These are phyloP conservation scores for Cordilura impudica DNA, from an alignment of 2,888 invertebrate genomes.

Conservation along the genomic window DNA sequence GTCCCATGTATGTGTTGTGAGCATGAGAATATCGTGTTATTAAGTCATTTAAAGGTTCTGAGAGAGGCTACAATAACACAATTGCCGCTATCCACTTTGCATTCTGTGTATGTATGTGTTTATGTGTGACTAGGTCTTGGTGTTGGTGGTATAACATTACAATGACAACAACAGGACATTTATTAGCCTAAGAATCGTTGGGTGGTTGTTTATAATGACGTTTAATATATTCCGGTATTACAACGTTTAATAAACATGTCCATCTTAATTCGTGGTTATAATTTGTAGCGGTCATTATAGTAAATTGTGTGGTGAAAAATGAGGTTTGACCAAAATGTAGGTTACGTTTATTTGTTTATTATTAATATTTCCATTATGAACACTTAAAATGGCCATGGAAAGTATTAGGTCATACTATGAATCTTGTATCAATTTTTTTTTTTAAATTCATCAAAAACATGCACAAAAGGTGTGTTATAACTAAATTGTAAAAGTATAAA, in stretches of 20 bases:
- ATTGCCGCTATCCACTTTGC: neutral
- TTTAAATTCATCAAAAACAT: neutral
- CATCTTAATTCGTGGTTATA: slow-evolving; percentile 60
- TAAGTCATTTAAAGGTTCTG: slow-evolving; percentile 38
- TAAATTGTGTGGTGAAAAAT: slow-evolving; percentile 54
- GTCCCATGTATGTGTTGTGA: no score
- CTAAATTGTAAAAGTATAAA: slow-evolving; percentile 1
- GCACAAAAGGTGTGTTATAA: neutral
- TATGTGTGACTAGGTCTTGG: neutral
- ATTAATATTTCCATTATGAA: slow-evolving; percentile 36
- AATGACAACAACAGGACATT: slow-evolving; percentile 48
- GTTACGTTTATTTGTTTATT: slow-evolving; percentile 60
- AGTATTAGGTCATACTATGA: slow-evolving; percentile 22
- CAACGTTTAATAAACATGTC: slow-evolving; percentile 63
- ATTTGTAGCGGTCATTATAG: slow-evolving; percentile 61
- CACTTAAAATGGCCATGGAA: slow-evolving; percentile 39
- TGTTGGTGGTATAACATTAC: slow-evolving; percentile 11
- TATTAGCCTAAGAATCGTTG: slow-evolving; percentile 17
- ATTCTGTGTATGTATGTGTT: neutral
- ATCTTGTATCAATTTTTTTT: neutral
- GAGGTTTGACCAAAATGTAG: slow-evolving; percentile 46
- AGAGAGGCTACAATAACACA: slow-evolving; percentile 12
- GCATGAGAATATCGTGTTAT: slow-evolving; percentile 54
- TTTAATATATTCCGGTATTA: slow-evolving; percentile 24
- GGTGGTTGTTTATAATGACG: slow-evolving; percentile 1